Evolutionary conservation across 2,797 vertebrate species (phyloP).

Genomic region (Acipenser ruthenus): DNA sequence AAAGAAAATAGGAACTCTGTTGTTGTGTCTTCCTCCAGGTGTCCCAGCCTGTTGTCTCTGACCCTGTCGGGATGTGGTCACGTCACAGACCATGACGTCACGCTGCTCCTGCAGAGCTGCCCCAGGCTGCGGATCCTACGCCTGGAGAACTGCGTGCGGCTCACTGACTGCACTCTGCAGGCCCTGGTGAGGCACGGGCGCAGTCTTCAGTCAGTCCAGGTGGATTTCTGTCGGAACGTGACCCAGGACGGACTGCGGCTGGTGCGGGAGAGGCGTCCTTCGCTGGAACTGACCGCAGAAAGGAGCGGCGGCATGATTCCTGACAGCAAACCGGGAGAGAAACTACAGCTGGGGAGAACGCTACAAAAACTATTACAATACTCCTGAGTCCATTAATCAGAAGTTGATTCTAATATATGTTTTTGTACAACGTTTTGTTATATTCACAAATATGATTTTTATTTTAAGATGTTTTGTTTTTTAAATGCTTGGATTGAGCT

Average conservation of each 20-base stretch:
- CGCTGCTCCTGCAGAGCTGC: constrained; percentile 61
- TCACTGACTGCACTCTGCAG: constrained; percentile 72
- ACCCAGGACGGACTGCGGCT: constrained; percentile 63
- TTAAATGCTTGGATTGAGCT: no score
- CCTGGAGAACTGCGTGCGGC: constrained; percentile 82
- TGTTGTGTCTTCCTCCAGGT: constrained; percentile 50
- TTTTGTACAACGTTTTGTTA: no score
- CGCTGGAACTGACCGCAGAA: constrained; percentile 65
- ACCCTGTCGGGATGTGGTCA: constrained; percentile 85
- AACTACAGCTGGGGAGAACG: constrained; percentile 30
- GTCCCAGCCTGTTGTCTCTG: constrained; percentile 74
- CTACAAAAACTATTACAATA: constrained; percentile 53
- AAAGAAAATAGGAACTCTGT: not conserved
- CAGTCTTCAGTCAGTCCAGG: constrained; percentile 60
- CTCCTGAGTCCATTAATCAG: constrained; percentile 34
- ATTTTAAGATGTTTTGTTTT: no score
- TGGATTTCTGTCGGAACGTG: constrained; percentile 92
- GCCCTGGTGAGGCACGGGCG: constrained; percentile 53
- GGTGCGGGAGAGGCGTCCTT: constrained; percentile 54
- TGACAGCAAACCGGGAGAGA: constrained; percentile 61
- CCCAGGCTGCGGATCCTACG: constrained; percentile 57
- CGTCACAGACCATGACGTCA: constrained; percentile 67
- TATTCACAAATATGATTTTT: no score
- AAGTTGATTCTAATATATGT: no score
- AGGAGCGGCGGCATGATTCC: constrained; percentile 84